Base-by-base conservation (phyloP, 1,140 invertebrate species). In the Eumeta japonica region DNA sequence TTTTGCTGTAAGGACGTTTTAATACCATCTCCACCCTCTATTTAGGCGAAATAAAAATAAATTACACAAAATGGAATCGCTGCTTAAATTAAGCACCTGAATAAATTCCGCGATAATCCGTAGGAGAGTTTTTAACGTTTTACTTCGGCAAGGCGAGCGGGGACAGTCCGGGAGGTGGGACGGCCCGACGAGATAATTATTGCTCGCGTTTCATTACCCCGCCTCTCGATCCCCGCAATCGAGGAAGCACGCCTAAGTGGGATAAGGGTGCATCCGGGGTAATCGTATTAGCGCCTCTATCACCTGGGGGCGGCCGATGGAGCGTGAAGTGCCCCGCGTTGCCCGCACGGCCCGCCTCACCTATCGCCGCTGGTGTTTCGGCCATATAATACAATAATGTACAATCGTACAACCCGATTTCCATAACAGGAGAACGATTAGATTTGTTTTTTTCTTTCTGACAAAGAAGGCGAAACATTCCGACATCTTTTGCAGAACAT, bases 91-190 rank as follows among this genome's bases (percentile, higher is more conserved):
- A 73, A 70, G 65, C 65, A 70, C 64, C 68, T 70, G 68, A 70
- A 73, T 73, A 73, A 73, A 73, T 73, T 73, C 63, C 62, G 63
- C 62, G 65, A 70, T 73, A 73, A 73, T 73, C 65, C 63, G 44
- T 41, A 62, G 61, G 52, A 61, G 63, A n/a, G 63, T 57, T 62
- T 70, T 63, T 61, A 70, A 68, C 68, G 61, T 55, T 68, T 70
- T 62, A 60, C 62, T 62, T 61, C 51, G 60, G 52, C 50, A 51
- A 54, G 57, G 53, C 56, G 40, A 52, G 50, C 58, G 50, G 55
- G 50, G 52, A 43, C 57, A 45, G 46, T 55, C 52, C 44, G 48
- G 46, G 37, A 46, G 51, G 47, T 55, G 58, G 62, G 62, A 67
- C 57, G 56, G 59, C 53, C 60, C 59, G 58, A 64, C 59, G 48